phyloP scores from a whole-genome alignment of 1,140 invertebrate species.

The Littorina saxatilis region DNA sequence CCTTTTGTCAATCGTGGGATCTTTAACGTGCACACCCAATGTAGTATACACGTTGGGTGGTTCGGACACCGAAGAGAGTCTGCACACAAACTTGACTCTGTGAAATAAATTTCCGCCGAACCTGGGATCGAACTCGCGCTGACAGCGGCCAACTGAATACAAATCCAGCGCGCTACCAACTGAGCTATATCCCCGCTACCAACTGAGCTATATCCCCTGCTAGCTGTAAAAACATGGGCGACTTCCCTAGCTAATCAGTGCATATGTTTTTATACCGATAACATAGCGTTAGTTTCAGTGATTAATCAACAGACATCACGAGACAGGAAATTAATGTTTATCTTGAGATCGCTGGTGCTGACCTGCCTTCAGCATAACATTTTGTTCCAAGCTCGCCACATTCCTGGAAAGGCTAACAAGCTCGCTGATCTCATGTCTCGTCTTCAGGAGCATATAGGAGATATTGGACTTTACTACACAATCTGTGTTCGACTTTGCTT shows the following conservation, averaged over 20 bases:
- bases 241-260: slow-evolving; percentile 8
- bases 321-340: not conserved
- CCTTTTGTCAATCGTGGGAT: no score
- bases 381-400: not conserved
- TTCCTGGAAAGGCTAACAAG: not conserved
- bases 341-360: not conserved
- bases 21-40: no score
- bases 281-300: slow-evolving; percentile 2
- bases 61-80: no score
- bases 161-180: no score
- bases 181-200: no score
- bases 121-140: no score
- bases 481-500: not conserved
- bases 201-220: no score
- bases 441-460: not conserved
- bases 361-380: not conserved
- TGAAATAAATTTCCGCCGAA: no score
- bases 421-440: not conserved
- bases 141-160: no score
- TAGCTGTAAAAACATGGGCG: slow-evolving; percentile 41
- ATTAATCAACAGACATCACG: slow-evolving; percentile 9
- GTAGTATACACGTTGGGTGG: no score
- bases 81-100: no score
- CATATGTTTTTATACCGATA: slow-evolving; percentile 8
- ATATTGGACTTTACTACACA: not conserved